Evolutionary conservation across 2,797 vertebrate genomes (phyloP).

Genomic region (Rhynchonycteris naso): DNA sequence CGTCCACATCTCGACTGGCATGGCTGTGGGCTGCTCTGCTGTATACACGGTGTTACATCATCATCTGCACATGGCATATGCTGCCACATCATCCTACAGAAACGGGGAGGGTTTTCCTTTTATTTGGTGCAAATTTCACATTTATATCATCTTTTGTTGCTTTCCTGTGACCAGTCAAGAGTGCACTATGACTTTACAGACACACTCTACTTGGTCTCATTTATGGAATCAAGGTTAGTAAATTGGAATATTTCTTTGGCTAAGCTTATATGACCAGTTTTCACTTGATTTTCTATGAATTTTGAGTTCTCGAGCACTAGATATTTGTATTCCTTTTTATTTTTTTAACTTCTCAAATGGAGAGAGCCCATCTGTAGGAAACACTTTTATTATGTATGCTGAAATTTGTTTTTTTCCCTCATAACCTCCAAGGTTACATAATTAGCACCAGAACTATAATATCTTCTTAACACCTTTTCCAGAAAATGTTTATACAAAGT

Average conservation of each 20-base stretch:
- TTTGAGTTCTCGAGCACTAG: neutral
- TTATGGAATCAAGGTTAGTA: neutral
- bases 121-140: no score
- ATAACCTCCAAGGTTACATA: neutral
- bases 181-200: no score
- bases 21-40: no score
- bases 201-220: neutral
- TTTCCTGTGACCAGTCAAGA: no score
- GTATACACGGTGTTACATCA: no score
- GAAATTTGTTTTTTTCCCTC: neutral
- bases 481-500: neutral
- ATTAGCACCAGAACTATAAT: neutral
- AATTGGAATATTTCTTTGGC: neutral
- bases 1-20: no score
- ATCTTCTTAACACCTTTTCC: neutral
- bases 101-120: no score
- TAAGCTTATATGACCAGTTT: neutral
- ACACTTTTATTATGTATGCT: neutral
- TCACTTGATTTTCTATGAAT: slow-evolving; percentile 36
- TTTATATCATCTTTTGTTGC: no score
- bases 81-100: no score
- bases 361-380: slow-evolving; percentile 12
- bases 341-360: neutral
- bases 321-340: neutral
- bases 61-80: no score